Evolutionary conservation across 2,797 vertebrate genomes (phyloP).

Genomic region (Vespertilio murinus): DNA sequence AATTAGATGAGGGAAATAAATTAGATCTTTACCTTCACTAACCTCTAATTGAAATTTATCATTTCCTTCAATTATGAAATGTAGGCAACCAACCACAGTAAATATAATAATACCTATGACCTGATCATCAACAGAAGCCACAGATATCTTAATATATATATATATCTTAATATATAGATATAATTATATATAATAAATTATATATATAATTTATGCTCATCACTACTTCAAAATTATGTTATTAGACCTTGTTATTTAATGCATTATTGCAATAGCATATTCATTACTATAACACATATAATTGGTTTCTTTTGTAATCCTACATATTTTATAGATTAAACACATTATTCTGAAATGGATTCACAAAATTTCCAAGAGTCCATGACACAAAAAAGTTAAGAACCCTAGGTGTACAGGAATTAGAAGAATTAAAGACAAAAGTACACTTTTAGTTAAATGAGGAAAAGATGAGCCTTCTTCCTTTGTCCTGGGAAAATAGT

Average conservation of each 20-base stretch:
- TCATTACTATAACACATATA: neutral
- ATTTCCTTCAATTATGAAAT: slow-evolving; percentile 16
- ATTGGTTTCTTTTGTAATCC: neutral
- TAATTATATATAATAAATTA: neutral
- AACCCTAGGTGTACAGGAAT: neutral
- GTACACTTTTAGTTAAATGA: neutral
- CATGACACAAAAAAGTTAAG: neutral
- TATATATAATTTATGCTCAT: neutral
- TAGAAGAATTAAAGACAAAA: slow-evolving; percentile 20
- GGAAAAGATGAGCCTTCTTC: neutral
- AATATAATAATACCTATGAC: neutral
- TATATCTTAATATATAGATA: too few relatives aligned
- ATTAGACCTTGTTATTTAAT: neutral
- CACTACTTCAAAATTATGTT: neutral
- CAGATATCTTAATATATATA: neutral
- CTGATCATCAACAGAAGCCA: neutral
- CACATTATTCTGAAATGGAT: neutral
- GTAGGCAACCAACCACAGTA: neutral
- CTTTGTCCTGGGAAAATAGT: neutral
- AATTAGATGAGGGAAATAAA: neutral
- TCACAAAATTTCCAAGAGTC: neutral
- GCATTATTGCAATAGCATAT: neutral
- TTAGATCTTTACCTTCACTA: neutral
- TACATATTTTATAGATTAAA: slow-evolving; percentile 6
- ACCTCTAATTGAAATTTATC: neutral